Percentiles rank a stretch among this genome's conserved stretches.
phyloP scores from a whole-genome alignment of 1,140 invertebrate species.

The Euwallacea fornicatus region DNA sequence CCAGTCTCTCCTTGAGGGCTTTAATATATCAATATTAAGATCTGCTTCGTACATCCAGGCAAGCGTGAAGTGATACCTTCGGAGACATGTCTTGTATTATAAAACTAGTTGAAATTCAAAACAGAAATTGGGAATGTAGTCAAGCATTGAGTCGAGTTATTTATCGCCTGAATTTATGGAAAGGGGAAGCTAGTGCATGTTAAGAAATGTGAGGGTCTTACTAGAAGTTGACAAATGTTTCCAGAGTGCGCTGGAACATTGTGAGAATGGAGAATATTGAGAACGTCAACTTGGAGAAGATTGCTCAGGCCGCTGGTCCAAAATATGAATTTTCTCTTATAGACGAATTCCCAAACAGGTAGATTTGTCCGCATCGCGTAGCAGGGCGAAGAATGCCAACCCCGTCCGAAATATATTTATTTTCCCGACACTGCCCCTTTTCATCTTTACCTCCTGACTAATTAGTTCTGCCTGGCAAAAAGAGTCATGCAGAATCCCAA shows the following conservation, averaged over 20 bases:
- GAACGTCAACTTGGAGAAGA: too few species aligned
- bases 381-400: not conserved
- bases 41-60: not conserved
- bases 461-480: constrained; percentile 1
- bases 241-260: too few species aligned
- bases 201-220: too few species aligned
- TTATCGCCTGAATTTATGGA: too few species aligned
- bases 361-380: not conserved
- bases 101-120: constrained; percentile 6
- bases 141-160: too few species aligned
- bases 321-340: too few species aligned
- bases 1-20: not conserved
- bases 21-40: constrained; percentile 11
- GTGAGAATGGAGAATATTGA: too few species aligned
- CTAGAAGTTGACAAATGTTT: too few species aligned
- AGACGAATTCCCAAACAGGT: too few species aligned
- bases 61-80: constrained; percentile 11
- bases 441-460: constrained; percentile 4
- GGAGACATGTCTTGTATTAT: not conserved
- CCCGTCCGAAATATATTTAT: constrained; percentile 3
- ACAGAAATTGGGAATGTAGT: not conserved
- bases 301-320: too few species aligned
- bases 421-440: constrained; percentile 7
- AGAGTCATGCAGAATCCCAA: not conserved
- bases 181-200: too few species aligned